Base-by-base conservation (phyloP, 1,140 invertebrate genomes). In the Eriocheir sinensis region DNA sequence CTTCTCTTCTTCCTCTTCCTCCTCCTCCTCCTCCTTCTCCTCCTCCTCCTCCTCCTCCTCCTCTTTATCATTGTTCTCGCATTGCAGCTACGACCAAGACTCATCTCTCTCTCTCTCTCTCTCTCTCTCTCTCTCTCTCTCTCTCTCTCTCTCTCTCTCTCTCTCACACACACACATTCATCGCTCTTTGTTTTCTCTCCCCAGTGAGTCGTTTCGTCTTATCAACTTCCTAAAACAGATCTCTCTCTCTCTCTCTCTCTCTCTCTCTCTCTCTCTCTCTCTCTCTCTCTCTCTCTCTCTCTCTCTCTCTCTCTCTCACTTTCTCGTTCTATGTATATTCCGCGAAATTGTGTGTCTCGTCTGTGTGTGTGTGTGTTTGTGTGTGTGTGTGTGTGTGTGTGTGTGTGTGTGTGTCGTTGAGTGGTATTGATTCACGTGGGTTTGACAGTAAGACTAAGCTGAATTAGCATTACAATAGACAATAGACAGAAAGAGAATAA, bases 41-140 rank as follows among this genome's bases (percentile, higher is more conserved):
- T 34, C 32, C 34, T 86, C 83, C 30, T 41, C 36, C 36, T 38
- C 81, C 30, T 38, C 36, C 30, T 41, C 83, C 32, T 41, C 83
- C 30, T 53, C 48, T 9, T 53, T 21, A 9, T 53, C 48, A 9
- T 53, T 32, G 2, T 41, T 32, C n/a, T 41, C 30, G 17, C 0
- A 4, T n/a, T n/a, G n/a, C n/a, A n/a, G n/a, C n/a, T n/a, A n/a
- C n/a, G n/a, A n/a, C n/a, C n/a, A n/a, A n/a, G n/a, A n/a, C n/a
- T n/a, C n/a, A 1, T 86, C n/a, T 86, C 83, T 86, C n/a, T 86
- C 2, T 86, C n/a, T 86, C 83, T 86, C n/a, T 86, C 34, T 86
- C 83, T 86, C 83, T 86, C 83, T 86, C 34, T 86, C 83, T 86
- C 83, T 86, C 32, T 83, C 30, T 83, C 81, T 83, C 36, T 83